Conservation (phyloP, 2,113 vertebrate species). For the Cochlearius cochlearius region DNA sequence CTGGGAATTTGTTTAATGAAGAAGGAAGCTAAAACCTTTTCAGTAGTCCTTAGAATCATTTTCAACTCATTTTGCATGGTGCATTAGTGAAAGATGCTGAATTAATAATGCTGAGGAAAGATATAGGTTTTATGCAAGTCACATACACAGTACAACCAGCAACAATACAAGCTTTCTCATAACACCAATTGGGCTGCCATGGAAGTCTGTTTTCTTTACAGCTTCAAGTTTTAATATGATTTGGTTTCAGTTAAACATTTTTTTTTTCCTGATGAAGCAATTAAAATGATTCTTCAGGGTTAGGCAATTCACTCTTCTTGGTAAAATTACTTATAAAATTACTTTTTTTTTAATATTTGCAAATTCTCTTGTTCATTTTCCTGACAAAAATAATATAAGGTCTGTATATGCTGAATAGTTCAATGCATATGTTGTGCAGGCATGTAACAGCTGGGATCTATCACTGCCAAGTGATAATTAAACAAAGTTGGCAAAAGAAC, state of each 20-base stretch:
- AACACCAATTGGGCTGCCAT: background rate
- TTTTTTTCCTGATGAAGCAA: background rate
- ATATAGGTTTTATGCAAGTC: background rate
- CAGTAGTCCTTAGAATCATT: background rate
- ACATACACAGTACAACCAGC: background rate
- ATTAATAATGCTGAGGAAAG: background rate
- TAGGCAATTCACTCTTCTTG: background rate
- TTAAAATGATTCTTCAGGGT: background rate
- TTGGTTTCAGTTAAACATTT: background rate
- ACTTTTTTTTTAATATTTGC: background rate
- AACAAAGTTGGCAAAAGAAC: constrained; percentile 20
- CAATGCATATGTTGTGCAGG: background rate
- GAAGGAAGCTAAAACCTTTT: background rate
- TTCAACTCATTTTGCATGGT: background rate
- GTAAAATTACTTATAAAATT: background rate
- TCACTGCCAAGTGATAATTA: constrained; percentile 56
- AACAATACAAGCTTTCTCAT: background rate
- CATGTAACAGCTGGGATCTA: constrained; percentile 50
- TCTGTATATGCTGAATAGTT: background rate
- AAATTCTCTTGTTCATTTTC: background rate
- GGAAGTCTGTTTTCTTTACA: background rate
- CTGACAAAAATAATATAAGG: background rate
- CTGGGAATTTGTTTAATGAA: background rate
- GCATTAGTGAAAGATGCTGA: background rate
- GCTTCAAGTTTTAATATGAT: background rate